Evolutionary conservation across 2,888 invertebrate species (phyloP), one percentile per base, ranked within the genome.

Genomic region (Conchocele bisecta): DNA sequence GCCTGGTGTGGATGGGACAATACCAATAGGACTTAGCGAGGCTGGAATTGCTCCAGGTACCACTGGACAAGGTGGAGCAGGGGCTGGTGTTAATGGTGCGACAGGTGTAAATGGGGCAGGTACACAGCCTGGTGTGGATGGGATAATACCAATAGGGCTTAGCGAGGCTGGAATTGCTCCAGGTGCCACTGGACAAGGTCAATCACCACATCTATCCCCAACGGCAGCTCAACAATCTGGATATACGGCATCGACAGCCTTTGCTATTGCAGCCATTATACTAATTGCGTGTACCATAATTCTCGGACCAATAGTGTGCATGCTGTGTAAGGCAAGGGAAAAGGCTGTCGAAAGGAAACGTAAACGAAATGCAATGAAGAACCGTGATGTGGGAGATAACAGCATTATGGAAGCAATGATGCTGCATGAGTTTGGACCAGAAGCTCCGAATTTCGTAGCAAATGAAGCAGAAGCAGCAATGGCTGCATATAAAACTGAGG

Each of bases 391-490:
- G 3, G 69, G 72, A 3, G 72, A 72, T 20, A 76, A 72, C 31
- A 68, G 78, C 20, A 83, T 83, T 50, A 79, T 83, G 75, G 87
- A 88, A 15, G 82, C 85, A 20, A 86, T 88, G 85, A 79, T 88
- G 29, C 65, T 83, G 59, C 79, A 79, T 33, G 87, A 87, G 39
- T 76, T 88, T 56, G 88, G 87, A 26, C 57, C 64, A 24, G 64
- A 71, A 17, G 68, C 59, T 3, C 22, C 53, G 7, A 60, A 56
- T 20, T 48, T 59, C 1, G 63, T 60, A 15, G 51, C 24, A 26
- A 80, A 72, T 58, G 68, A 59, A 29, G 68, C 42, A 9, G 75
- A 60, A 26, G 41, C 37, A 15, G 48, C 37, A 9, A 35, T 20
- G 5, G 42, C 48, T 24, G 24, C 28, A 15, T 33, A 46, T 17